These are phyloP conservation scores for Leucosticte australis DNA, from an alignment of 2,113 vertebrate species.

Conservation along the genomic window DNA sequence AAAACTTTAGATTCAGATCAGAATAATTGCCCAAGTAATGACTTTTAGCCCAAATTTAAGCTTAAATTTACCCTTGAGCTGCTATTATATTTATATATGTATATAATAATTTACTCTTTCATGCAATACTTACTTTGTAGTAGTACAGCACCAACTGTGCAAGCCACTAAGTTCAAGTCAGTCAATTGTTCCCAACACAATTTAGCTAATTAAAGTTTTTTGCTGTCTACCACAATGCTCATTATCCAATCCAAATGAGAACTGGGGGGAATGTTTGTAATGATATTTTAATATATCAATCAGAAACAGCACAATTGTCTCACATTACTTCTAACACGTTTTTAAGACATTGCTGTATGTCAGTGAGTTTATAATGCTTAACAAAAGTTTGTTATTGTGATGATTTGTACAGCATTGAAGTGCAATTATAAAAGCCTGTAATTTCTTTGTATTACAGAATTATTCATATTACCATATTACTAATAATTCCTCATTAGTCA, in stretches of 20 bases:
- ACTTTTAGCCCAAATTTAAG: background rate
- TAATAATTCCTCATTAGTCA: background rate
- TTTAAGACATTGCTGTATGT: background rate
- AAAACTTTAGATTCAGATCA: background rate
- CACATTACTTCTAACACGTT: background rate
- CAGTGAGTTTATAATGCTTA: background rate
- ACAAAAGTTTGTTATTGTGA: background rate
- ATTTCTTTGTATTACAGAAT: background rate
- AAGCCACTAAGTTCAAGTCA: slow-evolving; percentile 29
- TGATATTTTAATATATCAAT: background rate
- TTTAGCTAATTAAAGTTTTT: slow-evolving; percentile 50
- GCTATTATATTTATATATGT: too few relatives aligned
- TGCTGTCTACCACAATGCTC: slow-evolving; percentile 31
- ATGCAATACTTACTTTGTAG: background rate
- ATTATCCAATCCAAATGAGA: slow-evolving; percentile 52
- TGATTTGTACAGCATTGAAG: background rate
- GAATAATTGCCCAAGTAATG: background rate
- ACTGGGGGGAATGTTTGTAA: background rate
- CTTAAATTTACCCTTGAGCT: background rate
- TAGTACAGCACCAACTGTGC: background rate
- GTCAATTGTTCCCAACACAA: slow-evolving; percentile 21
- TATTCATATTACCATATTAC: background rate
- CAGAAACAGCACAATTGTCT: background rate
- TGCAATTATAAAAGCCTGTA: background rate
- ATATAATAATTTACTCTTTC: background rate